Base-by-base conservation (phyloP, 2,888 invertebrate genomes). In the Ferrisia virgata region DNA sequence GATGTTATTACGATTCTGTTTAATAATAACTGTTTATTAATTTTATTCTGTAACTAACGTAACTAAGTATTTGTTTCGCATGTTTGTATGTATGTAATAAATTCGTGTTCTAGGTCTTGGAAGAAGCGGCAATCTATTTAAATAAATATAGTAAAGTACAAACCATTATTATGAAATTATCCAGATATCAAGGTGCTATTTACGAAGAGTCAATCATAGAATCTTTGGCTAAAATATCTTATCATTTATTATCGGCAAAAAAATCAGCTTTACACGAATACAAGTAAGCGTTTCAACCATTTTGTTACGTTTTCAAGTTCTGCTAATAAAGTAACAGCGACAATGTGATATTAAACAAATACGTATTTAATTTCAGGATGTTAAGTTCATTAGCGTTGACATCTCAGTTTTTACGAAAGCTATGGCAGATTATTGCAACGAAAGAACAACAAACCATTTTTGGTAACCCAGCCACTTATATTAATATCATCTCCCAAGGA, bases 321-420 rank as follows among this genome's bases (percentile, higher is more conserved):
- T n/a, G n/a, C n/a, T n/a, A 6, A 53, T 9, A n/a, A n/a, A 4
- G 15, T 4, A n/a, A 15, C 3, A 2, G 3, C 5, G n/a, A 4
- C 4, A 47, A 18, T 47, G 1, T 47, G 0, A 43, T 15, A n/a
- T n/a, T n/a, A n/a, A n/a, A n/a, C n/a, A n/a, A n/a, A n/a, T n/a
- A n/a, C 43, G 15, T 43, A 43, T 76, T 84, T 31, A 79, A 31
- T 85, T 84, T 1, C 86, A 94, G 94, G 87, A 89, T 96, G 81
- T 89, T 96, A 2, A 95, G 95, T 88, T 94, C 94, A 81, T 88
- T 96, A 86, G 94, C 95, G 0, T 94, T 95, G 88, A 94, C 94
- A 87, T 93, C 94, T 0, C 89, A 91, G 81, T 95, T 96, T 87
- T 90, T 96, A 43, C 91, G 93, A n/a, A 91, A 93, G 15, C 89